A percentile compares a stretch with the other conserved stretches of the same genome.
Evolutionary conservation across 1,140 invertebrate genomes (phyloP).

Genomic region (Drosophila sp.): DNA sequence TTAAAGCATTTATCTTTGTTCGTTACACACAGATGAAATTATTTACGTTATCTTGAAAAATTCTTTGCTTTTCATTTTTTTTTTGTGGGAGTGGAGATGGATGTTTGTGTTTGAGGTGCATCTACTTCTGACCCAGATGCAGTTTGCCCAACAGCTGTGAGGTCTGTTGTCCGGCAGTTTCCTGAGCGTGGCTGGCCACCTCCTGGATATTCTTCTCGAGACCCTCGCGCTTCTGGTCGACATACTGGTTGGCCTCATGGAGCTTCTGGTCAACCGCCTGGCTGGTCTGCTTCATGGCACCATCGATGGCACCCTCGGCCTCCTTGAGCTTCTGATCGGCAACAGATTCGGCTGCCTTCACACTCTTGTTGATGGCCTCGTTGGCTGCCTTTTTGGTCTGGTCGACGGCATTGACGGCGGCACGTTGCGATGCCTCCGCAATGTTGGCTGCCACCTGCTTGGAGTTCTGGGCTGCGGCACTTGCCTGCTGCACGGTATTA

Average conservation of each 20-base stretch:
- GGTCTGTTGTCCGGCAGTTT: conserved; percentile 72
- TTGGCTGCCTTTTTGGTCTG: conserved; percentile 84
- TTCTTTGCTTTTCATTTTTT: conserved; percentile 15
- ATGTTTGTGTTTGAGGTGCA: not conserved
- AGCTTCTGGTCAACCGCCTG: conserved; percentile 84
- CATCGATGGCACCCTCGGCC: conserved; percentile 78
- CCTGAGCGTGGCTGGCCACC: conserved; percentile 68
- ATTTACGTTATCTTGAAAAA: conserved; percentile 33
- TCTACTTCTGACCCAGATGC: conserved; percentile 72
- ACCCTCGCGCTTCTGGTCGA: conserved; percentile 82
- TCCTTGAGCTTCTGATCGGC: conserved; percentile 81
- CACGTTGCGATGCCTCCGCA: conserved; percentile 74
- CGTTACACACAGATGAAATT: conserved; percentile 44
- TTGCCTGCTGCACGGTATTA: conserved; percentile 73
- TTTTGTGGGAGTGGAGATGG: conserved; percentile 3
- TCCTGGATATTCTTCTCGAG: conserved; percentile 82
- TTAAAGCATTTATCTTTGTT: conserved; percentile 62
- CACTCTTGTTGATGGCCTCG: conserved; percentile 83
- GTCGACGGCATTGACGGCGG: conserved; percentile 80
- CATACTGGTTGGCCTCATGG: conserved; percentile 84
- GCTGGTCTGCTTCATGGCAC: conserved; percentile 78
- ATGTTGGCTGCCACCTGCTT: conserved; percentile 80
- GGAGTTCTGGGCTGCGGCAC: conserved; percentile 69
- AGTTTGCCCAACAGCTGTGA: conserved; percentile 80
- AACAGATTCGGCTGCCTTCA: conserved; percentile 82